These are phyloP conservation scores for Tribolium madens DNA, from an alignment of 1,140 invertebrate genomes.

Conservation along the genomic window DNA sequence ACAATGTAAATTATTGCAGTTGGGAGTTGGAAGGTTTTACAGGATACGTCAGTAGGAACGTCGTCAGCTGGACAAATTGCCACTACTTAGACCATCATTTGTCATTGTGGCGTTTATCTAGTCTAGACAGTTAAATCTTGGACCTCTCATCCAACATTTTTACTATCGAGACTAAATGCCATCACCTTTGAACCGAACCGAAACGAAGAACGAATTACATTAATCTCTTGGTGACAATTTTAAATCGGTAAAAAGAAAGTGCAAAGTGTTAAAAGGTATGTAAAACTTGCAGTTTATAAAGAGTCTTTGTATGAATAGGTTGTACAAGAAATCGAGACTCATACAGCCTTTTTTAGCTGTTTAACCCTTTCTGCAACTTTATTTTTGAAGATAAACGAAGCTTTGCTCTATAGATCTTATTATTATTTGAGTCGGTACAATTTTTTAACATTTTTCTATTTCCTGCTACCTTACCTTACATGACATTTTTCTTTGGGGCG, in stretches of 20 bases:
- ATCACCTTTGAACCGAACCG: background rate
- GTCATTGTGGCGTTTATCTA: conserved; percentile 40
- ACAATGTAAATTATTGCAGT: conserved; percentile 46
- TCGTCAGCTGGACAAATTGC: conserved; percentile 45
- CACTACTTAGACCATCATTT: conserved; percentile 41
- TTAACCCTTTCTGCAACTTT: too few species aligned
- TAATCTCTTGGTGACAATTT: background rate
- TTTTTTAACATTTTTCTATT: too few species aligned
- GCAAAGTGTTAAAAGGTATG: too few species aligned
- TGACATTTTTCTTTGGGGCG: too few species aligned
- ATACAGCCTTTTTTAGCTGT: too few species aligned
- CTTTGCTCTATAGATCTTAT: too few species aligned
- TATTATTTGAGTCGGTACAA: too few species aligned
- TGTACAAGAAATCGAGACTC: too few species aligned
- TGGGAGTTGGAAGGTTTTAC: conserved; percentile 42
- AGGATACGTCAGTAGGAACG: conserved; percentile 28
- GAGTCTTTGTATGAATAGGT: too few species aligned
- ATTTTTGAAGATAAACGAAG: too few species aligned
- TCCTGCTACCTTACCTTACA: too few species aligned
- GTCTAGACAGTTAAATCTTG: conserved; percentile 39
- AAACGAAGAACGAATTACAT: background rate
- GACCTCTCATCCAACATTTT: background rate
- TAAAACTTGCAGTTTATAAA: too few species aligned
- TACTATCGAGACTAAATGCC: background rate
- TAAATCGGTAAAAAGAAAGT: background rate